phyloP scores from a whole-genome alignment of 2,888 invertebrate species.

The Stenurella melanura region DNA sequence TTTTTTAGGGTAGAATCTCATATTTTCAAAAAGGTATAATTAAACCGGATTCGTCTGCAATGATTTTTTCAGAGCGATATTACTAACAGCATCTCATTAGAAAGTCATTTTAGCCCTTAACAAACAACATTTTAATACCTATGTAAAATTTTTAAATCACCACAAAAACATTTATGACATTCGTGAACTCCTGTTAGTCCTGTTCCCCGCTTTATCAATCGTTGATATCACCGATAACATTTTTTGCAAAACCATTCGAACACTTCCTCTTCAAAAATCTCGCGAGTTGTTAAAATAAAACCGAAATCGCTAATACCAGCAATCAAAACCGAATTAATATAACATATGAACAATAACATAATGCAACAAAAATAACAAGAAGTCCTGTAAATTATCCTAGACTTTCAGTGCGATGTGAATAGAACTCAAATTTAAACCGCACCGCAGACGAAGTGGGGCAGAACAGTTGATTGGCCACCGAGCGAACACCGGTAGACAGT shows the following conservation, averaged over 20 bases:
- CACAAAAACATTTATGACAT: neutral
- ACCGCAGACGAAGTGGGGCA: conserved; percentile 31
- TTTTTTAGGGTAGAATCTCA: too few relatives aligned
- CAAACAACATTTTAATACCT: too few relatives aligned
- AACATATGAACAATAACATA: conserved; percentile 28
- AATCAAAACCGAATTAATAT: conserved; percentile 22
- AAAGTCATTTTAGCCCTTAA: too few relatives aligned
- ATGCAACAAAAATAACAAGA: conserved; percentile 16
- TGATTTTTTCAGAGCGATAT: too few relatives aligned
- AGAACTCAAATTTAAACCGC: conserved; percentile 31
- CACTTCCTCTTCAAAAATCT: neutral
- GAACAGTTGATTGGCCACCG: conserved; percentile 51
- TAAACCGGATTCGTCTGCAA: too few relatives aligned
- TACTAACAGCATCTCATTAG: too few relatives aligned
- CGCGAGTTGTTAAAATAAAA: neutral
- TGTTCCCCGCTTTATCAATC: conserved; percentile 20
- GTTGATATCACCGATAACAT: conserved; percentile 25
- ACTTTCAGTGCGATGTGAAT: conserved; percentile 31
- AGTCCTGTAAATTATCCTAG: neutral
- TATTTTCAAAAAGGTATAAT: too few relatives aligned
- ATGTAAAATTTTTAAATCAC: neutral
- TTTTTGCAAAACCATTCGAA: neutral
- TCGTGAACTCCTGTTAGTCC: conserved; percentile 7
- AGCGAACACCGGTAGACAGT: conserved; percentile 45
- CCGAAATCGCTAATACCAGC: conserved; percentile 9